These are phyloP conservation scores for Hylaeus volcanicus DNA, from an alignment of 1,140 invertebrate genomes.

Conservation along the genomic window DNA sequence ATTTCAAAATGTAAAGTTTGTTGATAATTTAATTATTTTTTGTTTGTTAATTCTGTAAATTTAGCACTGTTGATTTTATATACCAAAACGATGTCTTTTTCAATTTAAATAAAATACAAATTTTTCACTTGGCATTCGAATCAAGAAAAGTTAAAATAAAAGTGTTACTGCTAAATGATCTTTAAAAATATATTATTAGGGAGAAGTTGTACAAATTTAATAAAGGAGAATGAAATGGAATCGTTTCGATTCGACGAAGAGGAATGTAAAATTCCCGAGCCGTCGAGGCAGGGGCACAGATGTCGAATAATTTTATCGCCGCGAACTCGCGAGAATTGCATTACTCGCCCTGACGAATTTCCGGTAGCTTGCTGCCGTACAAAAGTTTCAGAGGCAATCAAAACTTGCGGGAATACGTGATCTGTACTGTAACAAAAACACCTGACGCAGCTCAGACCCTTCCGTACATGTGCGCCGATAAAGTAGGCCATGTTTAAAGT, in stretches of 20 bases:
- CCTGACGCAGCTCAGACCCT: not conserved
- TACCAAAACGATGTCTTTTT: too few species aligned
- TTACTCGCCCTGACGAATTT: not conserved
- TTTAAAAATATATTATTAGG: not conserved
- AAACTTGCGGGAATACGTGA: slow-evolving; percentile 1
- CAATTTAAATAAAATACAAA: too few species aligned
- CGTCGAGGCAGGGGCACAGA: not conserved
- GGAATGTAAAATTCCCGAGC: not conserved
- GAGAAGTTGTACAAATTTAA: not conserved
- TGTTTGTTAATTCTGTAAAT: too few species aligned
- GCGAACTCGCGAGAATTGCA: slow-evolving; percentile 8
- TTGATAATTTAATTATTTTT: too few species aligned
- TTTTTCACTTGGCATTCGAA: too few species aligned
- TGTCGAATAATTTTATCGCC: slow-evolving; percentile 14
- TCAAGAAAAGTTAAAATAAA: too few species aligned
- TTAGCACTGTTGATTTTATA: too few species aligned
- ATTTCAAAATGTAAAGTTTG: too few species aligned
- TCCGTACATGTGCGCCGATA: not conserved
- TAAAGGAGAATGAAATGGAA: not conserved
- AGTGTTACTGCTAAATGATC: too few species aligned
- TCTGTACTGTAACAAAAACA: not conserved
- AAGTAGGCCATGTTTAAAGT: not conserved
- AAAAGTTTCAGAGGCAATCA: slow-evolving; percentile 17
- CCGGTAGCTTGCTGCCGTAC: not conserved
- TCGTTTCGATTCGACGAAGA: not conserved